These are phyloP conservation scores for Amazona vittata DNA, from an alignment of 2,113 vertebrate species.

Conservation along the genomic window DNA sequence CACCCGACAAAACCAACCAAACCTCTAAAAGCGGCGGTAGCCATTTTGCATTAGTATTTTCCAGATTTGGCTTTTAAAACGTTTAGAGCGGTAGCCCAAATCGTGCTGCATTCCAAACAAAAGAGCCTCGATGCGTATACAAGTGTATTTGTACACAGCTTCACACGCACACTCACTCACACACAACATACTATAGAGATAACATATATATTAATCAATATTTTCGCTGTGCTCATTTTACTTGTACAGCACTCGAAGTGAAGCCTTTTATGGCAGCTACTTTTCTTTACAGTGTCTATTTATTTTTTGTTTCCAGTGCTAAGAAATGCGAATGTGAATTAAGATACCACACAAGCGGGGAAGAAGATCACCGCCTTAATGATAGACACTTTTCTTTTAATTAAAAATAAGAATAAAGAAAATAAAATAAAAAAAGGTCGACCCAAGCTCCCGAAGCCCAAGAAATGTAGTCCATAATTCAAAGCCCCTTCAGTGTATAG, in stretches of 20 bases:
- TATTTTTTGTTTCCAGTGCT: conserved; percentile 35
- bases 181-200: not conserved
- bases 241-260: not conserved
- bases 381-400: not conserved
- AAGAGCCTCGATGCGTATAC: not conserved
- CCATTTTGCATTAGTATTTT: conserved; percentile 30
- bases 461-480: conserved; percentile 1
- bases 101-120: not conserved
- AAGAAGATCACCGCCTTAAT: not conserved
- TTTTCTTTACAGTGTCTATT: not conserved
- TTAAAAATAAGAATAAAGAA: not conserved
- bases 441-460: not conserved
- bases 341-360: not conserved
- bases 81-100: not conserved
- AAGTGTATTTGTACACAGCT: conserved; percentile 15
- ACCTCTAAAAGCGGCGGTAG: conserved; percentile 14
- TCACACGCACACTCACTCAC: not conserved
- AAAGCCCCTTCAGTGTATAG: conserved; percentile 13
- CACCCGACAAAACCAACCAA: not conserved
- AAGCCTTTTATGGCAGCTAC: conserved; percentile 36
- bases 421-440: not conserved
- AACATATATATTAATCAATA: not conserved
- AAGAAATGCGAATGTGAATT: conserved; percentile 44
- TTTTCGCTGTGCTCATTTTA: not conserved
- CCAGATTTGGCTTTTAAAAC: not conserved